Percentiles rank a stretch among this genome's conserved stretches.
phyloP scores from a whole-genome alignment of 2,888 invertebrate species.

The Epiblema foenella region DNA sequence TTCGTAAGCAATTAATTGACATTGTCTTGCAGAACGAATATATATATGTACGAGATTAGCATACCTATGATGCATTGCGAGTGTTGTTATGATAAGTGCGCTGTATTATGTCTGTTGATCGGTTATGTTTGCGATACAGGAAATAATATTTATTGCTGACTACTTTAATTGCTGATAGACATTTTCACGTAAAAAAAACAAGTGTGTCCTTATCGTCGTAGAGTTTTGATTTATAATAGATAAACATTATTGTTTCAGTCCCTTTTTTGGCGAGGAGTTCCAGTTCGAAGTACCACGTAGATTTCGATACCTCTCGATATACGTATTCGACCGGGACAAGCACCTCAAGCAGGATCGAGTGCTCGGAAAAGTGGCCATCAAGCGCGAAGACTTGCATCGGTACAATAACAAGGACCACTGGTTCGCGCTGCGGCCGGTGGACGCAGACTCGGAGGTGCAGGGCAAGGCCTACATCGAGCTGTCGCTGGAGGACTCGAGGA shows the following conservation, averaged over 20 bases:
- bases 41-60: too few relatives aligned
- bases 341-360: slow-evolving; percentile 94
- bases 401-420: slow-evolving; percentile 97
- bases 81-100: neutral
- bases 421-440: slow-evolving; percentile 94
- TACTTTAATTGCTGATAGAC: neutral
- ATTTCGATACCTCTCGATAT: slow-evolving; percentile 95
- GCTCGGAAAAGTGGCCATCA: slow-evolving; percentile 92
- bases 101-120: neutral
- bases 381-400: slow-evolving; percentile 92
- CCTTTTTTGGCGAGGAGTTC: slow-evolving; percentile 97
- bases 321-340: slow-evolving; percentile 94
- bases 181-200: neutral
- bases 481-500: slow-evolving; percentile 86
- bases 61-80: slow-evolving; percentile 7
- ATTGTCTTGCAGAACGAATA: neutral
- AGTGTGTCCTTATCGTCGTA: neutral
- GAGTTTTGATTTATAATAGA: neutral
- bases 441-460: slow-evolving; percentile 96
- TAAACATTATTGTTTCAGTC: slow-evolving; percentile 84
- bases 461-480: slow-evolving; percentile 95
- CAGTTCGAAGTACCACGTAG: slow-evolving; percentile 96
- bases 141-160: neutral
- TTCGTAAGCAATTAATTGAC: neutral
- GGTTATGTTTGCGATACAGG: slow-evolving; percentile 3